These are phyloP conservation scores for Belgica antarctica DNA, from an alignment of 2,888 invertebrate genomes.

Conservation along the genomic window DNA sequence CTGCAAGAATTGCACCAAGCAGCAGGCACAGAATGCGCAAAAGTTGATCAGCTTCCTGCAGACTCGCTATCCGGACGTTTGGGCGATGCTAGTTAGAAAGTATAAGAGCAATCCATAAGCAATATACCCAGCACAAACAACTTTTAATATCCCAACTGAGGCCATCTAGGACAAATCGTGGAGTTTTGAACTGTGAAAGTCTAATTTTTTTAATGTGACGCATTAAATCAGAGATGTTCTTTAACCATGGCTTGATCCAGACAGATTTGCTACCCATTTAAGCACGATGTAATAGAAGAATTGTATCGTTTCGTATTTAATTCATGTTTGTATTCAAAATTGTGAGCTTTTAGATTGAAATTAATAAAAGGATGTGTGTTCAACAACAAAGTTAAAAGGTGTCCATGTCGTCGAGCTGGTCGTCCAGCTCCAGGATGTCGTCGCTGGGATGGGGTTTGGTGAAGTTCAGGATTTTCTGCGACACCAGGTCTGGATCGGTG, in stretches of 20 bases:
- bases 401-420: neutral
- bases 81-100: constrained; percentile 57
- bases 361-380: neutral
- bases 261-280: neutral
- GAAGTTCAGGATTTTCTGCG: neutral
- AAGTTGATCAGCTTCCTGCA: constrained; percentile 58
- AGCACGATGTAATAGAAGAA: neutral
- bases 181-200: too few species aligned
- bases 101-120: constrained; percentile 49
- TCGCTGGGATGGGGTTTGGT: too few species aligned
- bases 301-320: neutral
- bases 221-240: too few species aligned
- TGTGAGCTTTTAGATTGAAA: too few species aligned
- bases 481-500: constrained; percentile 5
- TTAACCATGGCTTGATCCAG: constrained; percentile 46
- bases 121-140: too few species aligned
- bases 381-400: neutral
- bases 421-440: neutral
- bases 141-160: too few species aligned
- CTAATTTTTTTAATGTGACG: too few species aligned
- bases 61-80: constrained; percentile 58
- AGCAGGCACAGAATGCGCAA: constrained; percentile 57
- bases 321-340: neutral
- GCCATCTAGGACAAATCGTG: too few species aligned
- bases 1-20: constrained; percentile 57